Conservation (phyloP, 2,113 vertebrate species). For the Saccopteryx bilineata region DNA sequence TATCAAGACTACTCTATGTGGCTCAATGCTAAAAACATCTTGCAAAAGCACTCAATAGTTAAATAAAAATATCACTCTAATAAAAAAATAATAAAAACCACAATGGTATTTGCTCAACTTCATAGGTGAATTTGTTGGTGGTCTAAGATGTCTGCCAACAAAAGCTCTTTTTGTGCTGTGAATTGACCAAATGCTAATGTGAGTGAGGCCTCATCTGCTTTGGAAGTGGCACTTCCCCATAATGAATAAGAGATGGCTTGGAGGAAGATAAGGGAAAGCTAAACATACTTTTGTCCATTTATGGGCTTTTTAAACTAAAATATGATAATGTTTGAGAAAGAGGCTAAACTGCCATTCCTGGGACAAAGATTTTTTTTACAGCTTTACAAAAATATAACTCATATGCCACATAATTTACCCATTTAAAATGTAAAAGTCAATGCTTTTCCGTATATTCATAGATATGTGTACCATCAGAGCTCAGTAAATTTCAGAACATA, state of each 20-base stretch:
- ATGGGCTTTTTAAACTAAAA: constrained; percentile 55
- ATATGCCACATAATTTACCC: neutral
- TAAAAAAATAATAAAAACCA: constrained; percentile 65
- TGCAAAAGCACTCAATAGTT: constrained; percentile 65
- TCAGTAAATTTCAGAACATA: constrained; percentile 37
- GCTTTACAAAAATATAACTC: constrained; percentile 43
- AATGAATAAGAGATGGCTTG: constrained; percentile 64
- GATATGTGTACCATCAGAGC: neutral
- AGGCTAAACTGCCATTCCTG: constrained; percentile 37
- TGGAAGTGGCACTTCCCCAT: constrained; percentile 65
- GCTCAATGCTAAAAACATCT: constrained; percentile 30
- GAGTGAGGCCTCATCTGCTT: constrained; percentile 51
- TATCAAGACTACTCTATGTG: neutral
- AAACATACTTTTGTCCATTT: constrained; percentile 66
- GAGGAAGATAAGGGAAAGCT: constrained; percentile 56
- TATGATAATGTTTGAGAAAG: constrained; percentile 43
- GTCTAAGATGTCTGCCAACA: constrained; percentile 66
- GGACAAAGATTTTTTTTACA: constrained; percentile 1
- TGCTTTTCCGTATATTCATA: constrained; percentile 24
- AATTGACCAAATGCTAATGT: constrained; percentile 72
- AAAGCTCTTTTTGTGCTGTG: constrained; percentile 61
- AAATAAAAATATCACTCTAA: constrained; percentile 72
- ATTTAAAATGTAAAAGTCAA: constrained; percentile 1
- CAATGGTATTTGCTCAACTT: constrained; percentile 61
- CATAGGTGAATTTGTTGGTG: constrained; percentile 72